Evolutionary conservation across 2,797 vertebrate genomes (phyloP).

Genomic region (Trichosurus vulpecula): DNA sequence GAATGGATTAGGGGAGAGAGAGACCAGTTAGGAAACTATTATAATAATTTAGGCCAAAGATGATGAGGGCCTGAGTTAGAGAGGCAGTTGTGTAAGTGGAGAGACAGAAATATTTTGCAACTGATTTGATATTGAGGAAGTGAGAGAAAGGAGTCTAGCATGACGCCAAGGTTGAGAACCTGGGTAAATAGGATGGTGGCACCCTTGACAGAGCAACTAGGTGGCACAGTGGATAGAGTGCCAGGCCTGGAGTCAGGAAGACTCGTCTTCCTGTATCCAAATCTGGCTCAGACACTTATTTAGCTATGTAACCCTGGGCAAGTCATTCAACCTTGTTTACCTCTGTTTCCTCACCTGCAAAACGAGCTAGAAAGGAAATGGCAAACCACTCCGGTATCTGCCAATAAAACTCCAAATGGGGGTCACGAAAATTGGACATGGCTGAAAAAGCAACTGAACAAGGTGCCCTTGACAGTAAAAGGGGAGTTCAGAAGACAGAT

Average conservation of each 20-base stretch:
- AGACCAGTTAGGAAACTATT: neutral
- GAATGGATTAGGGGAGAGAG: neutral
- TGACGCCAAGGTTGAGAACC: neutral
- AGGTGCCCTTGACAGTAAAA: neutral
- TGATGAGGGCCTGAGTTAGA: neutral
- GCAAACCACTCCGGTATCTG: neutral
- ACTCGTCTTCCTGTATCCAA: neutral
- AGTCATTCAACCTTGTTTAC: neutral
- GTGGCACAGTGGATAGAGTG: neutral
- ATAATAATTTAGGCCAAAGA: neutral
- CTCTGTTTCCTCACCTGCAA: neutral
- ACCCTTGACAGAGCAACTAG: neutral
- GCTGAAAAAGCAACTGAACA: neutral
- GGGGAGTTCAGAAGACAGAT: neutral
- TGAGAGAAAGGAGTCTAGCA: neutral
- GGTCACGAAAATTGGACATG: neutral
- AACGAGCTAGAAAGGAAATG: neutral
- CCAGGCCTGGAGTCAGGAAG: neutral
- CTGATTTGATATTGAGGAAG: neutral
- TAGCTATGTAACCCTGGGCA: neutral
- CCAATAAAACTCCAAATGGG: neutral
- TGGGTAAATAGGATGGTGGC: neutral
- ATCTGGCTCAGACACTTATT: neutral
- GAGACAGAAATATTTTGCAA: neutral
- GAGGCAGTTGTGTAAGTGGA: neutral